Conservation (phyloP, 2,888 invertebrate genomes). For the Smittia aterrima region DNA sequence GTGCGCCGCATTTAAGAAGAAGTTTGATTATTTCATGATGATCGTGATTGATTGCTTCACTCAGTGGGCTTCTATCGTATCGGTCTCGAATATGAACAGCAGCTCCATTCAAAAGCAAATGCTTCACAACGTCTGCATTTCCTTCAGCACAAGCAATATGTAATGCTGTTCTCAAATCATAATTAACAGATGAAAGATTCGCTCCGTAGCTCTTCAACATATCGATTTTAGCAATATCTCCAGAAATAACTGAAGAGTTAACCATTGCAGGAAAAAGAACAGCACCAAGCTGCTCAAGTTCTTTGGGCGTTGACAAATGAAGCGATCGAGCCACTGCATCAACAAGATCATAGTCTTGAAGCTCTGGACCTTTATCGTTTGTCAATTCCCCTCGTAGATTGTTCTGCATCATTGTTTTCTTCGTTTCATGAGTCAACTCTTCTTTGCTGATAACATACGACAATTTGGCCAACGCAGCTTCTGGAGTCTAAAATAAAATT, state of each 20-base stretch:
- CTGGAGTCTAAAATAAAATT: slow-evolving; percentile 62
- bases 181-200: slow-evolving; percentile 69
- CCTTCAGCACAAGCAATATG: slow-evolving; percentile 78
- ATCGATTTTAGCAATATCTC: slow-evolving; percentile 54
- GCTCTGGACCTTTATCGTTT: slow-evolving; percentile 48
- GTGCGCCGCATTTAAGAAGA: slow-evolving; percentile 72
- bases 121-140: slow-evolving; percentile 65
- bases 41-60: slow-evolving; percentile 67
- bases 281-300: slow-evolving; percentile 58
- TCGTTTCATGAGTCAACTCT: slow-evolving; percentile 63
- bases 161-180: slow-evolving; percentile 73
- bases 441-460: slow-evolving; percentile 82
- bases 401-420: slow-evolving; percentile 71
- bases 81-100: slow-evolving; percentile 75
- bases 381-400: slow-evolving; percentile 82
- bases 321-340: slow-evolving; percentile 62
- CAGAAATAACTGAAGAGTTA: slow-evolving; percentile 61
- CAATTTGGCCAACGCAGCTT: slow-evolving; percentile 89
- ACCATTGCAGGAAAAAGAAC: slow-evolving; percentile 69
- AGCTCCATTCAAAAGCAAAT: slow-evolving; percentile 74
- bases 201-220: slow-evolving; percentile 63
- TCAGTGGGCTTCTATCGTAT: slow-evolving; percentile 44
- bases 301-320: slow-evolving; percentile 58
- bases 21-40: slow-evolving; percentile 64
- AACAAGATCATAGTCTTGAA: slow-evolving; percentile 57